Percentiles rank a stretch among this genome's conserved stretches.
These are phyloP conservation scores for Ciconia boyciana DNA, from an alignment of 2,113 vertebrate genomes.

Conservation along the genomic window DNA sequence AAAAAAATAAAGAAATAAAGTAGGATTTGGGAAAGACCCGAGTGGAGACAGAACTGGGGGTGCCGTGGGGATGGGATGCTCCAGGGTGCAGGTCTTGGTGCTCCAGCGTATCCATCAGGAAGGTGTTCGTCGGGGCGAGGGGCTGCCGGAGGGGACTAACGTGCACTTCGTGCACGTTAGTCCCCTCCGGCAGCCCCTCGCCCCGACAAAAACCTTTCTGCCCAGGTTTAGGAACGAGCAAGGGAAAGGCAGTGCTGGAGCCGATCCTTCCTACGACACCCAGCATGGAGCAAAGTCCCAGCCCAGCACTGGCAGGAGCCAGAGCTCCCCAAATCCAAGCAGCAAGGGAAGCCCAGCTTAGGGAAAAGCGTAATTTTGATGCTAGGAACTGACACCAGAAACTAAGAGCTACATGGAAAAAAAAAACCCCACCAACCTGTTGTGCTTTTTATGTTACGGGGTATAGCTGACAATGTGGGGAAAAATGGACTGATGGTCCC, in stretches of 20 bases:
- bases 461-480: background rate
- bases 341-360: background rate
- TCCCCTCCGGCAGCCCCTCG: background rate
- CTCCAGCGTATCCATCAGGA: background rate
- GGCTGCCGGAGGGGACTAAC: background rate
- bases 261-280: background rate
- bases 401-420: background rate
- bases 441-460: background rate
- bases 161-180: background rate
- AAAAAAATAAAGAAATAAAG: background rate
- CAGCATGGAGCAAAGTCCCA: background rate
- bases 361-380: background rate
- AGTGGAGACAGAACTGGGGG: background rate
- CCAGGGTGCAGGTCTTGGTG: background rate
- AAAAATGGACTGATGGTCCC: accelerated
- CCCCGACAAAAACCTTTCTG: background rate
- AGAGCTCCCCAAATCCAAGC: background rate
- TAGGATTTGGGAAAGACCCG: background rate
- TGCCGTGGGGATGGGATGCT: background rate
- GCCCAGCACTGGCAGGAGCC: background rate
- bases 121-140: accelerated
- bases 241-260: background rate
- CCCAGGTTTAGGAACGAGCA: background rate
- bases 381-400: background rate
- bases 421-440: background rate